These are phyloP conservation scores for Lysiphlebus fabarum DNA, from an alignment of 1,140 invertebrate genomes.

Conservation along the genomic window DNA sequence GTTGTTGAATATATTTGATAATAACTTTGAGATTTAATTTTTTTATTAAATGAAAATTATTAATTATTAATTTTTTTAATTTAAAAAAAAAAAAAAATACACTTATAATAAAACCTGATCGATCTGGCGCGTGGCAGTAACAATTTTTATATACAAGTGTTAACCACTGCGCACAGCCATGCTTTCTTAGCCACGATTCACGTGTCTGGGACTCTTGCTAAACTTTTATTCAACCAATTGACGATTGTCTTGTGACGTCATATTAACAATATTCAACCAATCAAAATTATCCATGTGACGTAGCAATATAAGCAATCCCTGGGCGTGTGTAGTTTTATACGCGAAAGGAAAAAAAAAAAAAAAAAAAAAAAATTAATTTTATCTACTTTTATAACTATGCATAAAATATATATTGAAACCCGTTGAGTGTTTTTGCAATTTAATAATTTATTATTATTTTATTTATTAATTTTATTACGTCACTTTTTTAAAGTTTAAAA, in stretches of 20 bases:
- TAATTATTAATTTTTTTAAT: not conserved
- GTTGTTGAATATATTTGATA: too few relatives aligned
- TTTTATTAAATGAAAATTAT: too few relatives aligned
- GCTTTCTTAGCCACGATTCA: conserved; percentile 54
- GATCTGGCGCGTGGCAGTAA: conserved; percentile 54
- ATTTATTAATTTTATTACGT: too few relatives aligned
- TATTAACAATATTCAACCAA: conserved; percentile 53
- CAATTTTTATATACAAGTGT: conserved; percentile 52
- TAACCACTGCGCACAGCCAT: conserved; percentile 56
- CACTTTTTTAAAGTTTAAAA: too few relatives aligned
- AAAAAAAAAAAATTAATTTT: conserved; percentile 21
- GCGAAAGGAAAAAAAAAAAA: too few relatives aligned
- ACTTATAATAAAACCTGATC: conserved; percentile 48
- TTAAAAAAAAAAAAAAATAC: too few relatives aligned
- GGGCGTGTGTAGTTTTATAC: conserved; percentile 17
- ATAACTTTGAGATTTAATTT: too few relatives aligned
- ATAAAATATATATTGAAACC: not conserved
- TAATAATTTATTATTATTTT: not conserved
- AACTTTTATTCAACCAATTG: conserved; percentile 38
- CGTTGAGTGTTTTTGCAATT: not conserved
- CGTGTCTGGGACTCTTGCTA: conserved; percentile 49
- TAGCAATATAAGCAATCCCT: conserved; percentile 39
- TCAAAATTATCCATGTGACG: conserved; percentile 53
- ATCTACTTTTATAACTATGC: not conserved
- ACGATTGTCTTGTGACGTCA: conserved; percentile 46